Evolutionary conservation across 1,140 invertebrate genomes (phyloP), one percentile per base, ranked within the genome.

Genomic region (Bicyclus anynana): DNA sequence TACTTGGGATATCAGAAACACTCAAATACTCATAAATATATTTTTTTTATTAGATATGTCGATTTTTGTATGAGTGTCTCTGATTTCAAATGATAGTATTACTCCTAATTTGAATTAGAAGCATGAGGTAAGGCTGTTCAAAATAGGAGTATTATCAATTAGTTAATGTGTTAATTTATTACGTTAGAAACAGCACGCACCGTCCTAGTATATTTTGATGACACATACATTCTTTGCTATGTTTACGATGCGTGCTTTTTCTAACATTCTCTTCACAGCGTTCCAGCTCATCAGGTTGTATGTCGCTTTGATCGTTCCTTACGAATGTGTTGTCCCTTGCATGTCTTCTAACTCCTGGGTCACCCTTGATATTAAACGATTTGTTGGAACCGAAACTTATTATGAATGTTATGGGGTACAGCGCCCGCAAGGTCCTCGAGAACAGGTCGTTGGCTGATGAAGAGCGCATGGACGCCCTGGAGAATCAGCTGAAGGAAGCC

Each of bases 361-460:
- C 67, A 77, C 77, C 77, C 77, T 85, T 84, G 77, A 72, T 63
- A 62, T 44, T 21, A 50, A 53, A 60, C 29, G 48, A 61, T 62
- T 61, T 62, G 47, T 50, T 53, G 21, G 21, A 48, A 49, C 44
- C 46, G 26, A 33, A 54, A 54, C 33, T 59, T 74, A 80, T 64
- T n/a, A 77, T 37, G 3, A 81, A 70, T 67, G 67, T 80, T 81
- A 65, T 73, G 68, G 78, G 64, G 72, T 74, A 59, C 91, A 99
- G 98, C 92, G 97, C 96, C 91, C 97, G 99, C 91, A 99, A 99
- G 93, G 95, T 99, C 90, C 95, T 99, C 92, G 99, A 99, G 93
- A 99, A 99, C 94, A 96, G 98, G 91, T 98, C 96, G 89, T 94
- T 99, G 93, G 95, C 97, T 80, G 98, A 99, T 95, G 99, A 99